These are phyloP conservation scores for Agonum fuliginosum DNA, from an alignment of 2,888 invertebrate genomes.

Conservation along the genomic window DNA sequence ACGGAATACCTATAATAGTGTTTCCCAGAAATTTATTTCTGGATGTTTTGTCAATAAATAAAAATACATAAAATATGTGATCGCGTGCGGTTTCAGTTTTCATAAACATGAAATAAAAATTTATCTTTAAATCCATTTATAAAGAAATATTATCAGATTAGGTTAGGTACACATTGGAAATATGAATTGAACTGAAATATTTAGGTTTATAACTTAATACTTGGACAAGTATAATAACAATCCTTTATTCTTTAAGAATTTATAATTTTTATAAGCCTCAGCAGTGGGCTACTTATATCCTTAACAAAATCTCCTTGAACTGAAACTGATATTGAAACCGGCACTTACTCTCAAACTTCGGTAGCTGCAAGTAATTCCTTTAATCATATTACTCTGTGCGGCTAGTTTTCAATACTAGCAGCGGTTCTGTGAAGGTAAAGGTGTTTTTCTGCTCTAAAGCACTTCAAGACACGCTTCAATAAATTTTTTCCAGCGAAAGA, in stretches of 20 bases:
- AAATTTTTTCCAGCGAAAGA: background rate
- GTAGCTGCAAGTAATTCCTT: no score
- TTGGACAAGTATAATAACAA: no score
- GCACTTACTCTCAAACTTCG: no score
- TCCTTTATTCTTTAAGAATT: no score
- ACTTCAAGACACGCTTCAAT: background rate
- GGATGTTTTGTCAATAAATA: background rate
- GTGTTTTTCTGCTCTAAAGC: background rate
- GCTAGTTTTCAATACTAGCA: slow-evolving; percentile 1
- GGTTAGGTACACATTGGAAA: background rate
- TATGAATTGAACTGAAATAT: background rate
- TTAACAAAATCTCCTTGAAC: no score
- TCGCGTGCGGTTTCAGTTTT: background rate
- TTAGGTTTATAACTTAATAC: no score
- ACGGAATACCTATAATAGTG: no score
- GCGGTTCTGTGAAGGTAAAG: background rate
- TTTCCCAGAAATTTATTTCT: no score
- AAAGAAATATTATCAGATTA: background rate
- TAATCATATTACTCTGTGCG: slow-evolving; percentile 1
- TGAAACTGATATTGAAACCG: no score
- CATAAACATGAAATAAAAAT: background rate
- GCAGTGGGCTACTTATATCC: no score
- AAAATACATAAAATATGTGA: background rate
- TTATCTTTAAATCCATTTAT: no score
- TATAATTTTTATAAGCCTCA: no score